These are phyloP conservation scores for Sebastes reedi DNA, from an alignment of 2,797 vertebrate genomes.

Conservation along the genomic window DNA sequence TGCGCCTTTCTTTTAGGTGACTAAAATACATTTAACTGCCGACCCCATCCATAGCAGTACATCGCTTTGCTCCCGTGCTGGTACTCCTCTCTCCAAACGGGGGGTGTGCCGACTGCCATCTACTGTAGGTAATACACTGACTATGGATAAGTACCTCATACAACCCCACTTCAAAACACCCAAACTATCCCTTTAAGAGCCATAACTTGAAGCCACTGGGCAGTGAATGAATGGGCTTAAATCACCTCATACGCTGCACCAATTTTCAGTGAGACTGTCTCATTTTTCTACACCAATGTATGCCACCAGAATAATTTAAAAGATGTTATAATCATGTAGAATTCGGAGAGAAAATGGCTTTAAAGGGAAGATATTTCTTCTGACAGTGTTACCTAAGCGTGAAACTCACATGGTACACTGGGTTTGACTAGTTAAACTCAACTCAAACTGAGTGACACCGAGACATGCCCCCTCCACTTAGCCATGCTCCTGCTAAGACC, in stretches of 20 bases:
- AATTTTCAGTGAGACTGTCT: not conserved
- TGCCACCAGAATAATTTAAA: not conserved
- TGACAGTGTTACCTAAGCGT: not conserved
- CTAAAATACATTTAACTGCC: not conserved
- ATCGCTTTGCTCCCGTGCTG: not conserved
- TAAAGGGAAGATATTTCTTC: not conserved
- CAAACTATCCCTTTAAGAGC: not conserved
- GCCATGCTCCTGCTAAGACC: slow-evolving; percentile 66
- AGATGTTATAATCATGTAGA: not conserved
- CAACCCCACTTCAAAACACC: not conserved
- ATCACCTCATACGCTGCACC: not conserved
- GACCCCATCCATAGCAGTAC: not conserved
- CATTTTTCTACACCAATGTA: not conserved
- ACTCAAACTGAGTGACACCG: slow-evolving; percentile 59
- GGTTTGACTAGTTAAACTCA: slow-evolving; percentile 56
- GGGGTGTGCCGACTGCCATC: not conserved
- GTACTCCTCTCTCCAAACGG: not conserved
- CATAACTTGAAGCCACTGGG: not conserved
- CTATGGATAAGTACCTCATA: not conserved
- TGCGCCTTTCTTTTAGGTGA: not conserved
- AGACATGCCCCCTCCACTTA: slow-evolving; percentile 63
- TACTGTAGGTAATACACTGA: not conserved
- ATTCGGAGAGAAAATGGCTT: not conserved
- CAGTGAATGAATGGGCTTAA: not conserved
- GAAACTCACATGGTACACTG: slow-evolving; percentile 30